Base-by-base conservation (phyloP, 2,797 vertebrate genomes). In the Cryptoprocta ferox region DNA sequence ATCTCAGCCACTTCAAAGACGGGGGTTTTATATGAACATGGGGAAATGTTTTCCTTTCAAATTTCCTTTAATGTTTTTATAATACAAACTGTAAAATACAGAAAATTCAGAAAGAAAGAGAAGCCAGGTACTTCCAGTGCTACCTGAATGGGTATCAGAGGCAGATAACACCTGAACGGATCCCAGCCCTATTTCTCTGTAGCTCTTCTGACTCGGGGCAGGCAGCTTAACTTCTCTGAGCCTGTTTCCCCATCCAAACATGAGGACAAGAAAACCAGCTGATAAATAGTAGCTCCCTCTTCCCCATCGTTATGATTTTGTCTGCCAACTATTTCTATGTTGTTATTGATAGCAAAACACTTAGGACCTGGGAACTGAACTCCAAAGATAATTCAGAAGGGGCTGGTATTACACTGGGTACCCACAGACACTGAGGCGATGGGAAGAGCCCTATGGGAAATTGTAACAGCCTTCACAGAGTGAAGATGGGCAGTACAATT, bases 11-110 rank as follows among this genome's bases (percentile, higher is more conserved):
- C 56, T 48, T 79, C 63, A 80, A 56, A 24, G 19, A 63, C 70
- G 2, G 30, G 70, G 13, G 63, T 89, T 95, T 83, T 75, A 80
- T 71, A 24, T 68, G 86, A 85, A 92, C 56, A 70, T 3, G 1
- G 56, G 42, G 10, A 95, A 96, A 30, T 92, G 24, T 28, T 94
- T 96, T 75, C 45, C n/a, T n/a, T 85, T 79, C 48, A 56, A 65
- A 42, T 82, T 89, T 63, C 50, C 75, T 75, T 66, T 82, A 71
- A 45, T 68, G 10, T 65, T 89, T 65, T 92, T 91, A 42, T 66
- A n/a, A 66, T 79, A 50, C 56, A 84, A 85, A 81, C 28, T 68
- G 6, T 65, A 68, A 92, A 92, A 50, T 65, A 95, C 8, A 30
- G n/a, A 89, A 82, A 85, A 89, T 35, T 94, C 42, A 56, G 11